Percentiles rank a stretch among this genome's conserved stretches.
Evolutionary conservation across 2,888 invertebrate species (phyloP).

Genomic region (Zhuqinia jingwanae): DNA sequence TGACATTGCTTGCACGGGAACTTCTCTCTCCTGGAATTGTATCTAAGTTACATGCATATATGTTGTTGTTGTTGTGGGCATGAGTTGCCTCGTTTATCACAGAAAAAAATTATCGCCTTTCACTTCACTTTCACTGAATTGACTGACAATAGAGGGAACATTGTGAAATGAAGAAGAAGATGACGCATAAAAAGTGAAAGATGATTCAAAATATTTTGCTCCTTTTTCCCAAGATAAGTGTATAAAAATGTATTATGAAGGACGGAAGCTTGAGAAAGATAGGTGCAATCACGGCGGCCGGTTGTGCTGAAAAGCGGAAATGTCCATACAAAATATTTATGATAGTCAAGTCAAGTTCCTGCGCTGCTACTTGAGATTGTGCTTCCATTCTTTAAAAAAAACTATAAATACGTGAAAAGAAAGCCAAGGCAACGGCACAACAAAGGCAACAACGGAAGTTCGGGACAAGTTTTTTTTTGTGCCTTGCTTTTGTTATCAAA

Average conservation of each 20-base stretch:
- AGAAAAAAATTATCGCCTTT: slow-evolving; percentile 16
- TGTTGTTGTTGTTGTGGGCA: too few species aligned
- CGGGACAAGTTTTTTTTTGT: slow-evolving; percentile 65
- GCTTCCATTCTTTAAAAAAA: too few species aligned
- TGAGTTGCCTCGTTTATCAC: too few species aligned
- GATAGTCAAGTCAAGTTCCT: too few species aligned
- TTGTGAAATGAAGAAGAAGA: background rate
- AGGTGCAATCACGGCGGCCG: slow-evolving; percentile 57
- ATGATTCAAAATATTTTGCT: background rate
- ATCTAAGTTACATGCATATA: too few species aligned
- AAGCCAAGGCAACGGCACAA: too few species aligned
- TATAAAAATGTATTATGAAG: too few species aligned
- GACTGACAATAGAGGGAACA: too few species aligned
- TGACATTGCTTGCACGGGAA: background rate
- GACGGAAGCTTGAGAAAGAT: slow-evolving; percentile 33
- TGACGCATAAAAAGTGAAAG: background rate
- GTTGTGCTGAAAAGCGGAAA: too few species aligned
- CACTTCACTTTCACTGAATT: background rate
- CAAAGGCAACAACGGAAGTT: slow-evolving; percentile 56
- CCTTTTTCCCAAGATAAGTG: background rate
- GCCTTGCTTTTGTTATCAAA: slow-evolving; percentile 43
- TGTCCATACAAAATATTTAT: slow-evolving; percentile 63
- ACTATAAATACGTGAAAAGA: too few species aligned
- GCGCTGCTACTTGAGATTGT: too few species aligned
- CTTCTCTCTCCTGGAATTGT: too few species aligned